phyloP scores from a whole-genome alignment of 2,113 vertebrate species.

The Rhinopithecus roxellana region DNA sequence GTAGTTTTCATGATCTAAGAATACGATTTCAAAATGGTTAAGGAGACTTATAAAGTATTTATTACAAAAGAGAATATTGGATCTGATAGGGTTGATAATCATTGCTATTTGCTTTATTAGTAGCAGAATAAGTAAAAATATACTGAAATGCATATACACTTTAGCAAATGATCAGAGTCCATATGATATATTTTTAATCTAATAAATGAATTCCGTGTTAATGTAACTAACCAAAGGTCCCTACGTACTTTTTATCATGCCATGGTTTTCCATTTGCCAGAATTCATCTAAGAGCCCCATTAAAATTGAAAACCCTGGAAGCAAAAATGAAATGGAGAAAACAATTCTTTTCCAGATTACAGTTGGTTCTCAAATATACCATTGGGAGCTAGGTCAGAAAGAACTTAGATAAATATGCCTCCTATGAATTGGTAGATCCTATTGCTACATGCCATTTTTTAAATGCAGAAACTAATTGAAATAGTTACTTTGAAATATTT shows the following conservation, averaged over 20 bases:
- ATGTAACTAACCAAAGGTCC: background rate
- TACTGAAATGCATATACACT: background rate
- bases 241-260: background rate
- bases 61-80: background rate
- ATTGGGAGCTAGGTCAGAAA: background rate
- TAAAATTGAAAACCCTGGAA: background rate
- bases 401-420: background rate
- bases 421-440: background rate
- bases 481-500: constrained; percentile 32
- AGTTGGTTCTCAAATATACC: background rate
- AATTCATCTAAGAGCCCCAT: background rate
- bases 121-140: background rate
- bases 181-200: background rate
- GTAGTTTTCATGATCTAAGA: background rate
- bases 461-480: constrained; percentile 41
- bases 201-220: background rate
- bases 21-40: background rate
- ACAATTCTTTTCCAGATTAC: background rate
- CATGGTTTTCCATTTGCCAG: background rate
- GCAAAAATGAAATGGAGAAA: background rate
- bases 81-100: background rate
- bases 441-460: background rate
- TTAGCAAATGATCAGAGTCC: background rate
- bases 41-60: background rate
- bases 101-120: background rate